Base-by-base conservation (phyloP, 1,140 invertebrate genomes). In the Drosophila orosa region DNA sequence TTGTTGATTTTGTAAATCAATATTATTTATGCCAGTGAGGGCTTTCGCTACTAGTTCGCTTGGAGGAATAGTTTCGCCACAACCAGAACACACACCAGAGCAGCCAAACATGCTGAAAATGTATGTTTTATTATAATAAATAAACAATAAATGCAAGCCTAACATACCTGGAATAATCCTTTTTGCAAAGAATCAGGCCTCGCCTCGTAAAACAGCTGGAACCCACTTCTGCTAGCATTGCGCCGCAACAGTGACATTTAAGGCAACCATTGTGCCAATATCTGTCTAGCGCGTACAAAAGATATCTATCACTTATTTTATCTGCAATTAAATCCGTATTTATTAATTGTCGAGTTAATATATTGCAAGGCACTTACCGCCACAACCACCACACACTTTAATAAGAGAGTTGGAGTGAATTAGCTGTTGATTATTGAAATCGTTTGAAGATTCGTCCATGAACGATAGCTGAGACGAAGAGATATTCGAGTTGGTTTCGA, bases 211-310 rank as follows among this genome's bases (percentile, higher is more conserved):
- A 98, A 93, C 97, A 98, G 73, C 97, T 97, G 44, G 94, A 93
- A 42, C 97, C 97, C 89, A 98, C 95, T 86, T 98, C 97, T 63
- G 96, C 97, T 65, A 98, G 94, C 87, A 95, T 95, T 60, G 95
- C 95, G 57, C 95, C 95, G 92, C 98, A 98, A 92, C 95, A 97
- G 76, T 96, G 94, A 93, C 98, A 98, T 93, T 98, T 98, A 80
- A 98, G 94, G 93, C 98, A 98, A 73, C 95, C 95, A 93, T 97
- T 95, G 93, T 98, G 97, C 97, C 97, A 98, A 93, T 97, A 98
- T 90, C 97, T 94, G 93, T 98, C 97, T 90, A 98, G 93, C 50
- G 97, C 97, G 92, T 97, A 95, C 61, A 98, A 94, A 67, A 98
- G 94, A 93, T 95, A 98, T 92, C 97, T 94, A 93, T 98, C 97